A percentile compares a stretch with the other conserved stretches of the same genome.
phyloP scores from a whole-genome alignment of 2,888 invertebrate species.

The Baronia brevicornis region DNA sequence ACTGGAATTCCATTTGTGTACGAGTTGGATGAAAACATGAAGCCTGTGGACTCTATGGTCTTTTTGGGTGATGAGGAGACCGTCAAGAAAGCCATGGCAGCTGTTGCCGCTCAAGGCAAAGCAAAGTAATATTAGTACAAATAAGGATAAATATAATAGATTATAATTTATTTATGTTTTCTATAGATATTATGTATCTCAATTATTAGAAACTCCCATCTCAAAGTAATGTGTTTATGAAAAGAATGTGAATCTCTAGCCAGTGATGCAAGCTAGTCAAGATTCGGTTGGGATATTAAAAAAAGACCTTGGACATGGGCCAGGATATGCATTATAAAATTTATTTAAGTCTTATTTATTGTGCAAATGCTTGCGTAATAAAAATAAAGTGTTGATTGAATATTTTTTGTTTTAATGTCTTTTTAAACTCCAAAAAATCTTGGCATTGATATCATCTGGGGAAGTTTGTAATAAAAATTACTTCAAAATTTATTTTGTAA shows the following conservation, averaged over 20 bases:
- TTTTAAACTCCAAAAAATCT: no score
- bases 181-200: not conserved
- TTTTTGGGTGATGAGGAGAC: conserved; percentile 88
- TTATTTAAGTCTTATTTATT: not conserved
- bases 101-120: conserved; percentile 87
- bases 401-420: not conserved
- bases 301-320: conserved; percentile 2
- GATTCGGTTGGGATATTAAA: conserved; percentile 9
- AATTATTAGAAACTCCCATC: no score
- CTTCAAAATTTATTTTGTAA: no score
- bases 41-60: conserved; percentile 81
- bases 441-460: no score
- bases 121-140: no score
- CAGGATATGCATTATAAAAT: not conserved
- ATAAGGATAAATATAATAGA: no score
- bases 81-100: conserved; percentile 83
- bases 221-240: no score
- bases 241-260: no score
- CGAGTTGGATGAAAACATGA: conserved; percentile 81
- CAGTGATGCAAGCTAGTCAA: conserved; percentile 26
- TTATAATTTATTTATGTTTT: conserved; percentile 8
- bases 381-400: conserved; percentile 1
- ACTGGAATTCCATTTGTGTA: conserved; percentile 89
- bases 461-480: no score
- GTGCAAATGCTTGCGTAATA: conserved; percentile 1